These are phyloP conservation scores for Callipepla californica DNA, from an alignment of 2,113 vertebrate species.

Conservation along the genomic window DNA sequence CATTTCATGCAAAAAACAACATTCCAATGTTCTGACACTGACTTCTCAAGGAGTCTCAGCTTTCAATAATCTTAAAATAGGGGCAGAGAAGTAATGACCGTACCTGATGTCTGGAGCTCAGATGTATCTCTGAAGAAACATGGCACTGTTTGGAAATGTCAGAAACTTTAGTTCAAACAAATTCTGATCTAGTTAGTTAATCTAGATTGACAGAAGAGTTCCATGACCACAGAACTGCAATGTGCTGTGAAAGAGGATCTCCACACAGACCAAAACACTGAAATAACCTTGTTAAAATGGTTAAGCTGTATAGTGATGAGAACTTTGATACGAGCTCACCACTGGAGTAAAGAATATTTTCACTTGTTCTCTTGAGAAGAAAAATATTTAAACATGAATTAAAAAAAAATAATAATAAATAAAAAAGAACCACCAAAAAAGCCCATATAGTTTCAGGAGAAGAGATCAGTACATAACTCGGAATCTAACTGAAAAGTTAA, in stretches of 20 bases:
- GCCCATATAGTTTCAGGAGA: background rate
- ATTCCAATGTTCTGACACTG: background rate
- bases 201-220: background rate
- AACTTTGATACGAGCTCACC: background rate
- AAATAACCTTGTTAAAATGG: background rate
- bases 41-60: background rate
- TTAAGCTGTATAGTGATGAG: background rate
- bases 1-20: background rate
- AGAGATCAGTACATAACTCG: background rate
- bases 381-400: background rate
- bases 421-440: too few relatives aligned
- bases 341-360: background rate
- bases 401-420: background rate
- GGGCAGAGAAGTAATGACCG: background rate
- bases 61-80: background rate
- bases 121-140: background rate
- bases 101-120: background rate
- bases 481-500: background rate
- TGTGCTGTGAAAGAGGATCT: background rate
- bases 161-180: background rate
- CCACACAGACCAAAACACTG: background rate
- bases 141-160: background rate
- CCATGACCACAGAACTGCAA: background rate
- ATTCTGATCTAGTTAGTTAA: background rate
- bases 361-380: background rate